Base-by-base conservation (phyloP, 2,888 invertebrate genomes). In the Galerucella calmariensis region DNA sequence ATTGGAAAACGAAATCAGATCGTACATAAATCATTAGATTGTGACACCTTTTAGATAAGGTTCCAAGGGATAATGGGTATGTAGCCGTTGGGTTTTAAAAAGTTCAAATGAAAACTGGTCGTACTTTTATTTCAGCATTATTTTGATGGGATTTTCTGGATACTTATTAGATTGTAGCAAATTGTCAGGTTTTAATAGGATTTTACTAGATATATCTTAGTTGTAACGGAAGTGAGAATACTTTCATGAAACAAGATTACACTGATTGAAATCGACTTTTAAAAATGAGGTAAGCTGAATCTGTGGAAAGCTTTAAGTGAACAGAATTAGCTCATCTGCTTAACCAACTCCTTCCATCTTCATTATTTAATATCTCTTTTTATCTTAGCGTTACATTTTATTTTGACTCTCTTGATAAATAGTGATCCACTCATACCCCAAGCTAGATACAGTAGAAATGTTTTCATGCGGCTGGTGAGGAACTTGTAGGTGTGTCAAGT, bases 1-100 rank as follows among this genome's bases (percentile, higher is more conserved):
- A 75, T 75, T 72, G 75, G 75, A 53, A 72, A 75, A 75, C 69
- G 72, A 68, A 72, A 75, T 75, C 75, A 72, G 75, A 75, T 75
- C 67, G 68, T 12, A 67, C 61, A 69, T 75, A 58, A 75, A 72
- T 75, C 75, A 75, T 72, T 61, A 69, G 59, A 41, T 69, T 72
- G 41, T 66, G 72, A 72, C 72, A 71, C 65, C 56, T 65, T 53
- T 41, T 24, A 51, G 71, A 71, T 71, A 71, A 65, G 20, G 46
- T 8, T 61, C 35, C 61, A 27, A 62, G 16, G 48, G 61, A 6
- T 63, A 20, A 53, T 51, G 51, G 61, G 41, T 48, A 46, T 69
- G 16, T 56, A 56, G 44, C 51, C 41, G 56, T 41, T 58, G 41
- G 53, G 24, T 69, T 63, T 58, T 35, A 58, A 24, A 44, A 63